phyloP scores from a whole-genome alignment of 2,888 invertebrate species.

The Pollenia griseotomentosa region DNA sequence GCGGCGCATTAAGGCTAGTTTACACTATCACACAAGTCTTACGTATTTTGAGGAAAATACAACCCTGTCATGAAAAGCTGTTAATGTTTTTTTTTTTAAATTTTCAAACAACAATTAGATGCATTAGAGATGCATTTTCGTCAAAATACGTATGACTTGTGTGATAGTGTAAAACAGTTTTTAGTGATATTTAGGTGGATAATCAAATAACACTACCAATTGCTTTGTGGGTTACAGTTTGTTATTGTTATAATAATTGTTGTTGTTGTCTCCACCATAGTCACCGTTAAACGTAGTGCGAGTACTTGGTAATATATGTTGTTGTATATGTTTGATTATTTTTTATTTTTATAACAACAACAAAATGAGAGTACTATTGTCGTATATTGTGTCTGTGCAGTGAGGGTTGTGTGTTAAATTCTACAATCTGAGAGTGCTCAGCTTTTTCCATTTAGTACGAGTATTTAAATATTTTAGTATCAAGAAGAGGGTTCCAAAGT shows the following conservation, averaged over 20 bases:
- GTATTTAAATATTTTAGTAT: slow-evolving; percentile 56
- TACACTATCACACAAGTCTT: no score
- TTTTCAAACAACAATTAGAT: no score
- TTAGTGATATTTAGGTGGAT: no score
- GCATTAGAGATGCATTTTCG: no score
- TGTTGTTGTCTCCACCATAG: slow-evolving; percentile 39
- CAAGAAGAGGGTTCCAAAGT: slow-evolving; percentile 70
- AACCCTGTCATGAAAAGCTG: no score
- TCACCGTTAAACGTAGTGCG: slow-evolving; percentile 47
- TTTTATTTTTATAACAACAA: slow-evolving; percentile 28
- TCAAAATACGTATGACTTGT: no score
- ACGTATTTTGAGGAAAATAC: no score
- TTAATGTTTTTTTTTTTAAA: no score
- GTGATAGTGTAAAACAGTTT: no score
- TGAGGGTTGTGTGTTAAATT: slow-evolving; percentile 61
- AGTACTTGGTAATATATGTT: slow-evolving; percentile 17
- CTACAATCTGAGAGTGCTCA: slow-evolving; percentile 49
- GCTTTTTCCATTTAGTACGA: slow-evolving; percentile 46
- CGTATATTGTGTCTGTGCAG: slow-evolving; percentile 55
- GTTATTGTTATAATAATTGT: slow-evolving; percentile 9
- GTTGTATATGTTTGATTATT: background rate
- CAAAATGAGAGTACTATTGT: slow-evolving; percentile 37
- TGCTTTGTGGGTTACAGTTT: background rate
- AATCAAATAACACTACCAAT: no score
- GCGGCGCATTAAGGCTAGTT: no score